Evolutionary conservation across 2,888 invertebrate species (phyloP), one percentile per base, ranked within the genome.

Genomic region (Phaonia tiefii): DNA sequence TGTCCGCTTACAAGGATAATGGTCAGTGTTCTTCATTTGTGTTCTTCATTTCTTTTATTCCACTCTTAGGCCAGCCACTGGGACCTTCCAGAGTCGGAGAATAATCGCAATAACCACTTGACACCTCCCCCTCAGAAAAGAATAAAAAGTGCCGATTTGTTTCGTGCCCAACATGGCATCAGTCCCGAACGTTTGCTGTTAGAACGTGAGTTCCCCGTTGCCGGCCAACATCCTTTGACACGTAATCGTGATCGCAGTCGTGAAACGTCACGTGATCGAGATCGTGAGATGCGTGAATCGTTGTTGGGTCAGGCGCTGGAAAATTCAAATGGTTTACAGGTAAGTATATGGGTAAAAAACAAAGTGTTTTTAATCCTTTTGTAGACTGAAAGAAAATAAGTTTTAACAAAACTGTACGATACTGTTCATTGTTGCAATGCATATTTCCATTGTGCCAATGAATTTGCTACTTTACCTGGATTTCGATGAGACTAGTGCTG

Each of bases 291-390:
- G 86, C 93, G 93, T 83, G 94, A 95, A 82, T 94, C 95, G 0
- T 91, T 96, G 67, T 92, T 96, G 85, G 94, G 95, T 56, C 96
- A 96, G 88, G 94, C 95, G 3, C 91, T 96, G 83, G 96, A 96
- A 89, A 87, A 86, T 76, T 94, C 93, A 86, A 93, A 94, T 70
- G 95, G 90, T 73, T 89, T 89, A 71, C 88, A 85, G 86, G 89
- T 88, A 65, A 42, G 84, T 81, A 7, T 22, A 31, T 31, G 31
- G 31, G 31, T 5, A n/a, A n/a, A n/a, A n/a, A n/a, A n/a, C n/a
- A n/a, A n/a, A n/a, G n/a, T n/a, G n/a, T n/a, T n/a, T n/a, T n/a
- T n/a, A n/a, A n/a, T n/a, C n/a, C n/a, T n/a, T n/a, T n/a, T n/a
- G n/a, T n/a, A n/a, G n/a, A n/a, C n/a, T n/a, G n/a, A n/a, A n/a